Conservation (phyloP, 2,888 invertebrate genomes). For the Belgica antarctica region DNA sequence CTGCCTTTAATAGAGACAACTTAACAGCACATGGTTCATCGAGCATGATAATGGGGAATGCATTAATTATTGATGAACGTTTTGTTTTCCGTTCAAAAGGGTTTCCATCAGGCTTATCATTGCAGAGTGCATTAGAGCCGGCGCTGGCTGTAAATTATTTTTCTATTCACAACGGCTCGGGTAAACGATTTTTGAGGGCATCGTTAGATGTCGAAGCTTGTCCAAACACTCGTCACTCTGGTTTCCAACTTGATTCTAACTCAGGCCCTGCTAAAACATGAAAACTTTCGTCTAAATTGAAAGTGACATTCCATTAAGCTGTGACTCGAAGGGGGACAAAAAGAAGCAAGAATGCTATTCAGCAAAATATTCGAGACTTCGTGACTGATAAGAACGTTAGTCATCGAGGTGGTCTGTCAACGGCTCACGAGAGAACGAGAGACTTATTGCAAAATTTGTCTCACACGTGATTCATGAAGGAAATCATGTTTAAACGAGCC, state of each 20-base stretch:
- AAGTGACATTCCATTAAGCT: conserved; percentile 9
- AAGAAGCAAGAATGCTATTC: not conserved
- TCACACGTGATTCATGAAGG: not conserved
- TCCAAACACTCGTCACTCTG: not conserved
- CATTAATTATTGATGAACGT: conserved; percentile 23
- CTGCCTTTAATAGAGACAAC: not conserved
- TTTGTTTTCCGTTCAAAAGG: not conserved
- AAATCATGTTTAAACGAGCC: too few species aligned
- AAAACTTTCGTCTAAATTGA: not conserved
- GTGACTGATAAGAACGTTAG: conserved; percentile 3
- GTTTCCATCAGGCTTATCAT: not conserved
- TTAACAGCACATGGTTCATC: conserved; percentile 23
- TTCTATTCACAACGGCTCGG: not conserved
- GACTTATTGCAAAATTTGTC: not conserved
- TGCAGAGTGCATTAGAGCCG: not conserved
- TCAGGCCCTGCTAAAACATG: not conserved
- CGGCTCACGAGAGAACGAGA: not conserved
- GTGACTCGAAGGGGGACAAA: not conserved
- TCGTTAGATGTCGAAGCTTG: too few species aligned
- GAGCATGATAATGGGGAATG: conserved; percentile 24
- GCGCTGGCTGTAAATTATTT: not conserved
- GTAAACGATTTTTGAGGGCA: too few species aligned
- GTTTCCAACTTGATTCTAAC: not conserved
- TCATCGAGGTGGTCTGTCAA: not conserved
- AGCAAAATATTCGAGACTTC: not conserved